Base-by-base conservation (phyloP, 2,888 invertebrate species). In the Zootermopsis nevadensis region DNA sequence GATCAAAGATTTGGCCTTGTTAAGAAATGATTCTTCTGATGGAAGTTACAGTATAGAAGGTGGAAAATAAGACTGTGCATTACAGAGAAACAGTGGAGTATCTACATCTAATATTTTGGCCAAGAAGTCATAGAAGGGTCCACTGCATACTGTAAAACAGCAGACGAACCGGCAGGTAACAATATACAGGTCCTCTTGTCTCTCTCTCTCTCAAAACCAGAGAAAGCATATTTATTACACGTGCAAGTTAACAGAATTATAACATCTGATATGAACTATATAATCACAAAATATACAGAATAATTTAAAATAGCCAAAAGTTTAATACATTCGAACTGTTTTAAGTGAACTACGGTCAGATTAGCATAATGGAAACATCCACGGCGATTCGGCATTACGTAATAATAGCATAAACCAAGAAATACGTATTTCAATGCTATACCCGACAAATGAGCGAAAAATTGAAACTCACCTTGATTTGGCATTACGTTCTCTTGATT, bases 401-500 rank as follows among this genome's bases (percentile, higher is more conserved):
- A 27, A 66, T 35, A 6, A 12, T 35, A 33, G 24, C 27, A 33
- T 12, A 76, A 8, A 15, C 48, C 19, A 15, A 15, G 19, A 12
- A 10, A 76, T 35, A 24, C 31, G 15, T 10, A 76, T 76, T 1
- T 38, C 19, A 35, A 42, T 35, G n/a, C 10, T 60, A 53, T 67
- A 79, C 27, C 88, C 86, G 84, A 84, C 8, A 33, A 27, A 79
- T 27, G 66, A 19, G 15, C 24, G 15, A 7, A 72, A 35, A 6
- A 72, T n/a, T 24, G n/a, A 66, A 38, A 80, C 84, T 86, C 89
- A 95, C 95, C 95, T 93, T 80, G 94, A 93, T 89, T 95, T 95
- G 30, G 94, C 93, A 88, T 91, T 94, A 86, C 94, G 92, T 89
- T 95, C 95, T 88, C 94, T 93, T 66, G 93, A 91, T 89, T 94